Percentiles rank a stretch among this genome's conserved stretches.
Evolutionary conservation across 2,888 invertebrate species (phyloP).

Genomic region (Alitta virens): DNA sequence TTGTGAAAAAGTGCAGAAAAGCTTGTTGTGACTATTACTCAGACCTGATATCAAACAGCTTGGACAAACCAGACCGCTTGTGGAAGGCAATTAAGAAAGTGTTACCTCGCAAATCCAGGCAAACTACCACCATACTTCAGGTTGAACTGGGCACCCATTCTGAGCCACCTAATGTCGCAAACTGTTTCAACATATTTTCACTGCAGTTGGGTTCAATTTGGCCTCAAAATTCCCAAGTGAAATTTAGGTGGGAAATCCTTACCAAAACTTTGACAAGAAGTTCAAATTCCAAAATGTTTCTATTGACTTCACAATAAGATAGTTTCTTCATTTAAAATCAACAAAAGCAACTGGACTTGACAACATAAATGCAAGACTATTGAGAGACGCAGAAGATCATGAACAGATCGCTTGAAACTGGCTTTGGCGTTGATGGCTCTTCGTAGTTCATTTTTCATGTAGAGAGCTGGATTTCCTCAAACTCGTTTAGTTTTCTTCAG

Average conservation of each 20-base stretch:
- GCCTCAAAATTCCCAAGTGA: neutral
- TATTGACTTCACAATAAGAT: neutral
- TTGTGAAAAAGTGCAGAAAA: neutral
- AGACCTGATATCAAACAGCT: neutral
- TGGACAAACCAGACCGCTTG: neutral
- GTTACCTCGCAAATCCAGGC: neutral
- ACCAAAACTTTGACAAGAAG: neutral
- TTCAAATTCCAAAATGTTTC: neutral
- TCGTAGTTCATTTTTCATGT: no score
- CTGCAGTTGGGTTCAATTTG: neutral
- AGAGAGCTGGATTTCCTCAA: no score
- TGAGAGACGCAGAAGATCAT: neutral
- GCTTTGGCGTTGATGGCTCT: no score
- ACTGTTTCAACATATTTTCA: neutral
- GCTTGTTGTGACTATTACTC: neutral
- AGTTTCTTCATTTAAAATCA: neutral
- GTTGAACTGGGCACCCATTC: neutral
- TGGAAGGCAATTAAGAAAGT: constrained; percentile 2
- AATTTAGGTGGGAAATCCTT: neutral
- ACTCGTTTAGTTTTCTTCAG: no score
- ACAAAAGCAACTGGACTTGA: neutral
- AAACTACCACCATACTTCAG: neutral
- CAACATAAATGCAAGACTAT: neutral
- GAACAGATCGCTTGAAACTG: neutral
- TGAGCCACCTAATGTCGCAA: neutral